Conservation (phyloP, 2,888 invertebrate genomes). For the Leptogaster cylindrica region DNA sequence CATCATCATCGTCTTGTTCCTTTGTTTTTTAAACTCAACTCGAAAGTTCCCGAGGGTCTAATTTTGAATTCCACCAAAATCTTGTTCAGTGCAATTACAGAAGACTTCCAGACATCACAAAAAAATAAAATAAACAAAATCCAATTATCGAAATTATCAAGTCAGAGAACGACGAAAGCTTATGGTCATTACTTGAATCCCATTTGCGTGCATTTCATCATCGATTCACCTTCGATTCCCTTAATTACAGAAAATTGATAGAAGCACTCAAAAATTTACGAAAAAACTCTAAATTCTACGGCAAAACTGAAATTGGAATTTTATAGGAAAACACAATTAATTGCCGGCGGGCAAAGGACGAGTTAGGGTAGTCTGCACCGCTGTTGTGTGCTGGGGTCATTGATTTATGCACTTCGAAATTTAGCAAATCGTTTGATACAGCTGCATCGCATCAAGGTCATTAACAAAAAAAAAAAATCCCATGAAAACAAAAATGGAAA, state of each 20-base stretch:
- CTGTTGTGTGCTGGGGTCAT: conserved; percentile 5
- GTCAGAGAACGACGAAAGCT: no score
- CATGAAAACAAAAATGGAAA: not conserved
- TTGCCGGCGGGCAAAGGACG: no score
- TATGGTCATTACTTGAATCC: not conserved
- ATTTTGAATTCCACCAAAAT: no score
- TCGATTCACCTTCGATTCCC: not conserved
- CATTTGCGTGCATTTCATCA: not conserved
- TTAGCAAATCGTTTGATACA: conserved; percentile 22
- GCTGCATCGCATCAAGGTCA: conserved; percentile 37
- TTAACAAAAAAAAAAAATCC: conserved; percentile 13
- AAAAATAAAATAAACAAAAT: no score
- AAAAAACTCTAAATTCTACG: not conserved
- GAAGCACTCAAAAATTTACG: not conserved
- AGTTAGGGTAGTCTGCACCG: no score
- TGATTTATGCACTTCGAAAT: conserved; percentile 31
- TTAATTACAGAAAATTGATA: conserved; percentile 29
- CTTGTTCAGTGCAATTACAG: no score
- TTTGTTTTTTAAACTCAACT: no score
- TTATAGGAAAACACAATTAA: not conserved
- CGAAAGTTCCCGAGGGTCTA: no score
- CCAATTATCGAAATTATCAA: no score
- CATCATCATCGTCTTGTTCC: no score
- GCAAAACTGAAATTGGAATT: conserved; percentile 1
- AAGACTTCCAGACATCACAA: no score